Percentiles rank a stretch among this genome's conserved stretches.
Conservation (phyloP, 2,113 vertebrate genomes). For the Rallus limicola region DNA sequence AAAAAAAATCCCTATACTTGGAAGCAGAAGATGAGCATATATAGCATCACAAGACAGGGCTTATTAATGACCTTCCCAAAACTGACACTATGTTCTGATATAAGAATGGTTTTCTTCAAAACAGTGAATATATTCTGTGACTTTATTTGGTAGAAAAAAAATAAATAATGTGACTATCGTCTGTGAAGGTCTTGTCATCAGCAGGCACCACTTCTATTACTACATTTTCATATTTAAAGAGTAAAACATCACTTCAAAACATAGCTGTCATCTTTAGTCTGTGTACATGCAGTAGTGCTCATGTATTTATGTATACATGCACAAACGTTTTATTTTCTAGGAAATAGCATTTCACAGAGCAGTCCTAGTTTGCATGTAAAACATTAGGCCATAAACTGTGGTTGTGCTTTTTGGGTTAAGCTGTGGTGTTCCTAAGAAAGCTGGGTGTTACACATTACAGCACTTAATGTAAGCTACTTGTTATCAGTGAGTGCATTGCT, state of each 20-base stretch:
- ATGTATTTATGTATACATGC: background rate
- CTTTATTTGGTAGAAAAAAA: background rate
- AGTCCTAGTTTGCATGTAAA: background rate
- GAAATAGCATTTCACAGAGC: background rate
- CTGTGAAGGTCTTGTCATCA: background rate
- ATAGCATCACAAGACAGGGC: background rate
- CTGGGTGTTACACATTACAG: background rate
- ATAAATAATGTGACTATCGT: background rate
- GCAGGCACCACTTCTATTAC: background rate
- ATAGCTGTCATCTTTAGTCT: background rate
- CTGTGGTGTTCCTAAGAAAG: background rate
- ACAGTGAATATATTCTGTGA: background rate
- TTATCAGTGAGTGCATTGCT: conserved; percentile 15
- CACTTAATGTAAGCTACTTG: conserved; percentile 35
- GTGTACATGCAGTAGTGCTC: fast-evolving
- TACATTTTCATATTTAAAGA: background rate
- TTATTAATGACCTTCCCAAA: background rate
- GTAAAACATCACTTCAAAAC: background rate
- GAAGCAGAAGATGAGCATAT: background rate
- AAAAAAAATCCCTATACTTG: background rate
- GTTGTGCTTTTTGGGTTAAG: background rate
- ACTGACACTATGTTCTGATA: background rate
- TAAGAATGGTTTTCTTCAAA: background rate
- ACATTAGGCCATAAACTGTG: background rate
- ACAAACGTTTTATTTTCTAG: background rate